Conservation (phyloP, 2,888 invertebrate species). For the Drosophila hamatofila region DNA sequence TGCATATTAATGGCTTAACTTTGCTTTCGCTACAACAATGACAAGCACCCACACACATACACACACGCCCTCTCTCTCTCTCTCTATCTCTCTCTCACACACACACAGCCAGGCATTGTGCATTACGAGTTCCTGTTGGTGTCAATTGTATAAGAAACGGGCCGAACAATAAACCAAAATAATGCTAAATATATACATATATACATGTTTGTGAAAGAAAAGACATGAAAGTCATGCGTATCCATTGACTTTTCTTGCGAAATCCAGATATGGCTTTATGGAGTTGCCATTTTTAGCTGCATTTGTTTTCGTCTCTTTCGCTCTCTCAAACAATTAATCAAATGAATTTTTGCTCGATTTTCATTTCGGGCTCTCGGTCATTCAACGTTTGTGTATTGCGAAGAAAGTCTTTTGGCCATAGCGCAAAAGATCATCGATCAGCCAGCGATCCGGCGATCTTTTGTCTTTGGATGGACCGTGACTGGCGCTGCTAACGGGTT, state of each 20-base stretch:
- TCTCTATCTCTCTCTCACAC: not conserved
- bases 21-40: slow-evolving; percentile 36
- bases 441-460: slow-evolving; percentile 20
- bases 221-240: slow-evolving; percentile 38
- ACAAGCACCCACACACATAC: slow-evolving; percentile 29
- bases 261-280: slow-evolving; percentile 33
- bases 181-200: slow-evolving; percentile 10
- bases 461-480: slow-evolving; percentile 32
- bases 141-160: slow-evolving; percentile 27
- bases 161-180: slow-evolving; percentile 28
- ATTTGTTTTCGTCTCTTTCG: slow-evolving; percentile 17
- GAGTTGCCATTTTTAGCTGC: slow-evolving; percentile 37
- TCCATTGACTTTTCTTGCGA: slow-evolving; percentile 32
- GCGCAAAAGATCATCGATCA: slow-evolving; percentile 47
- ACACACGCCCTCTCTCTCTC: not conserved
- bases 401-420: slow-evolving; percentile 53
- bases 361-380: slow-evolving; percentile 28
- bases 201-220: slow-evolving; percentile 7
- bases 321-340: slow-evolving; percentile 54
- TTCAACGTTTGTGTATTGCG: slow-evolving; percentile 26
- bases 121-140: slow-evolving; percentile 19
- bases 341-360: slow-evolving; percentile 18
- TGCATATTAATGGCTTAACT: slow-evolving; percentile 42
- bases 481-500: slow-evolving; percentile 33
- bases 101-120: slow-evolving; percentile 3